Base-by-base conservation (phyloP, 23 tunicate species). In the Ciona savignyi region DNA sequence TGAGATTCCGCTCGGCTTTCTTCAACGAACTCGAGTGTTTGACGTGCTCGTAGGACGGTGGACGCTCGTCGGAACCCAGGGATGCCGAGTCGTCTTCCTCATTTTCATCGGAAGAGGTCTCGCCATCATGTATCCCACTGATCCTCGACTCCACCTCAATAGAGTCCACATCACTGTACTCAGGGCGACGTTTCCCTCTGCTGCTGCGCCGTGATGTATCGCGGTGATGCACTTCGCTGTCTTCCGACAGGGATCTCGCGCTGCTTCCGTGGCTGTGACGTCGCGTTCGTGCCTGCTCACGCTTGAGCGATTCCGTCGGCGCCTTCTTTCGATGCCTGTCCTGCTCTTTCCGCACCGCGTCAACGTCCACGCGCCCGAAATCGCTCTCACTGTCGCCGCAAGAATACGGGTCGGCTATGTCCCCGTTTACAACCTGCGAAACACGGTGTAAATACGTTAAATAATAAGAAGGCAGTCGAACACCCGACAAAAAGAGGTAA, bases 351-450 rank as follows among this genome's bases (percentile, higher is more conserved):
- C 78, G 73, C 4, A 84, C 34, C 0, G 73, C 89, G 21, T 76
- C 82, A 0, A 74, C 77, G 60, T 84, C 89, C 23, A 77, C 82
- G 27, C 89, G 77, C 11, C 29, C 79, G 0, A 60, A 42, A 24
- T 84, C 82, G 29, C 73, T 70, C 30, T 84, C 89, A 32, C 70
- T 73, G 71, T 84, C 89, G 0, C 83, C 74, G 29, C 63, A 77
- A 35, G 80, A 78, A 29, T 85, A 70, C 25, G 89, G 89, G 66
- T 85, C 91, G 51, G 71, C 83, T 23, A 73, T 34, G 71, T 85
- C 91, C 22, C 91, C 91, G 42, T 85, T 85, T 25, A 85, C 74
- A 9, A 78, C 84, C 91, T 85, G 72, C 2, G 22, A 66, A 51
- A 30, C 27, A 51, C 29, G 68, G 68, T 64, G 68, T 64, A 24